phyloP scores from a whole-genome alignment of 2,888 invertebrate species.

The Helleia helle region DNA sequence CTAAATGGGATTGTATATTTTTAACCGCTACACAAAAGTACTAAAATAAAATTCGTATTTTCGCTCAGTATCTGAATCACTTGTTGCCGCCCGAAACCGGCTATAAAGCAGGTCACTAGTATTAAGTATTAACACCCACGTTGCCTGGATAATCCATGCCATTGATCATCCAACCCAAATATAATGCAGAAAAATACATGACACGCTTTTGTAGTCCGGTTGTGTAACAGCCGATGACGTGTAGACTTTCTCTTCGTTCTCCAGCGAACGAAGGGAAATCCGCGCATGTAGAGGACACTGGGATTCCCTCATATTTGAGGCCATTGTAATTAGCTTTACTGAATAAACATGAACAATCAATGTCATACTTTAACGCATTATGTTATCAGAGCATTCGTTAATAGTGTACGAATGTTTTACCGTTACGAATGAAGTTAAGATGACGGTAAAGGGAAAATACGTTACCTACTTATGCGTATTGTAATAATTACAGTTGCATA shows the following conservation, averaged over 20 bases:
- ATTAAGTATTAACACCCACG: too few relatives aligned
- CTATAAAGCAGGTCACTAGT: background rate
- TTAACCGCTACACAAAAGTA: background rate
- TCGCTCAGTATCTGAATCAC: background rate
- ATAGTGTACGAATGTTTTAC: background rate
- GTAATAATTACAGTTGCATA: conserved; percentile 16
- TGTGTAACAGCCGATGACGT: conserved; percentile 57
- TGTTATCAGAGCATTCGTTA: background rate
- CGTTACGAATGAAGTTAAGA: background rate
- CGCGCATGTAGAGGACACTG: conserved; percentile 23
- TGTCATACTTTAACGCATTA: background rate
- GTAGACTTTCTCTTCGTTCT: conserved; percentile 49
- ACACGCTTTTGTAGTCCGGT: conserved; percentile 43
- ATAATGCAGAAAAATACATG: conserved; percentile 18
- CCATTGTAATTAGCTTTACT: background rate
- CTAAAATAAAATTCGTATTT: background rate
- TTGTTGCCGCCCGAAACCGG: background rate
- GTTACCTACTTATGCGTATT: conserved; percentile 14
- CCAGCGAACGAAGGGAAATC: conserved; percentile 37
- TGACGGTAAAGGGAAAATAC: conserved; percentile 13
- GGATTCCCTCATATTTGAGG: conserved; percentile 6
- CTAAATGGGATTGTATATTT: background rate
- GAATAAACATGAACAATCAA: background rate
- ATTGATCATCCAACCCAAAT: conserved; percentile 1
- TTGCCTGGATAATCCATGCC: too few relatives aligned